Conservation (phyloP, 2,113 vertebrate species). For the Galeopterus variegatus region DNA sequence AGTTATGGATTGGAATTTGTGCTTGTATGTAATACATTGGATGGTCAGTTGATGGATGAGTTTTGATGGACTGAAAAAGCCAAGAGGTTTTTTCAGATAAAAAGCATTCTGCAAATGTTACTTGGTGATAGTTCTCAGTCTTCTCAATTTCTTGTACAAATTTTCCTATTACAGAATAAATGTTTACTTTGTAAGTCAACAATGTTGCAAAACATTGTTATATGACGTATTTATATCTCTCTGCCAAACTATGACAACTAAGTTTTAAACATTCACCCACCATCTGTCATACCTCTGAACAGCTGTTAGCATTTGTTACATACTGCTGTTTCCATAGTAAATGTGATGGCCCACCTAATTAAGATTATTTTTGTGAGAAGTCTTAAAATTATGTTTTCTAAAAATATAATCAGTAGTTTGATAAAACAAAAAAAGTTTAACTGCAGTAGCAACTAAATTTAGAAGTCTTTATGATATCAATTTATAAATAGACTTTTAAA, state of each 20-base stretch:
- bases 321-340: constrained; percentile 66
- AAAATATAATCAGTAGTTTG: constrained; percentile 52
- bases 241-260: constrained; percentile 58
- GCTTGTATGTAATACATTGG: constrained; percentile 16
- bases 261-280: constrained; percentile 57
- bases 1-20: constrained; percentile 25
- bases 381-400: constrained; percentile 67
- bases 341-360: constrained; percentile 52
- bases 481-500: constrained; percentile 43
- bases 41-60: background rate
- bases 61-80: constrained; percentile 59
- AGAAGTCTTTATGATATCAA: constrained; percentile 53
- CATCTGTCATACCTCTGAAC: constrained; percentile 75
- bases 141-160: constrained; percentile 57
- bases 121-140: constrained; percentile 47
- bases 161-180: constrained; percentile 66
- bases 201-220: constrained; percentile 68
- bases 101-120: constrained; percentile 53
- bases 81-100: background rate
- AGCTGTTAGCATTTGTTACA: constrained; percentile 74
- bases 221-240: constrained; percentile 69
- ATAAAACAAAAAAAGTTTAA: constrained; percentile 17
- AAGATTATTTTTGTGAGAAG: constrained; percentile 68
- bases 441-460: constrained; percentile 35
- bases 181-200: constrained; percentile 70